Evolutionary conservation across 2,113 vertebrate genomes (phyloP), one percentile per base, ranked within the genome.

Genomic region (Pteruthius melanotis): DNA sequence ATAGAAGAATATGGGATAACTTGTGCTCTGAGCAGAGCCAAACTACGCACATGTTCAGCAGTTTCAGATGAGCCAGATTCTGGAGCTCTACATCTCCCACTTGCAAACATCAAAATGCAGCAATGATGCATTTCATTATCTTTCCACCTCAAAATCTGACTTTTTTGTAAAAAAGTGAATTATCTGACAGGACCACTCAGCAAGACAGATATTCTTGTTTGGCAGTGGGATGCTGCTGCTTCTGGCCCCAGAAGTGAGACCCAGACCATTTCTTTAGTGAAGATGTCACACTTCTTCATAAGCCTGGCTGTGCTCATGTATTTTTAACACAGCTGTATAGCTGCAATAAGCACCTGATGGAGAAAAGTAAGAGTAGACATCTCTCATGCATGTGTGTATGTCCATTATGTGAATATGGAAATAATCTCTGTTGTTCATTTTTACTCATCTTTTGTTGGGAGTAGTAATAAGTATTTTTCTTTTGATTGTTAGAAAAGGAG

Each of bases 11-110:
- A 89, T 72, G 52, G 75, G 90, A 74, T 87, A 85, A 54, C 59
- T 92, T 91, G 60, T 77, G 35, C 42, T 74, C 75, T 66, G 35
- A 93, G 45, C 33, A 93, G 27, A 93, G 90, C 90, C 94, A 96
- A 96, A 40, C 72, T 81, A 24, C 4, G 20, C 44, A 70, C 52
- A 39, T 79, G 59, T 90, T 93, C 63, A 81, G 19, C 35, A 30
- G 31, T 83, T 71, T 91, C 60, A 90, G 71, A 86, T 81, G 8
- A 77, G 66, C 76, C 63, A 70, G 24, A 77, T 83, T 76, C 79
- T 94, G 59, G 44, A 88, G 56, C 17, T 60, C 59, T 90, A 23
- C 42, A 27, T 70, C 56, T 92, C 37, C 33, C 5, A 45, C 79
- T 90, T 94, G 49, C 47, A 93, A 95, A 87, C 45, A 53, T 56